These are phyloP conservation scores for Taeniopygia guttata DNA, from an alignment of 2,797 vertebrate genomes.

Conservation along the genomic window DNA sequence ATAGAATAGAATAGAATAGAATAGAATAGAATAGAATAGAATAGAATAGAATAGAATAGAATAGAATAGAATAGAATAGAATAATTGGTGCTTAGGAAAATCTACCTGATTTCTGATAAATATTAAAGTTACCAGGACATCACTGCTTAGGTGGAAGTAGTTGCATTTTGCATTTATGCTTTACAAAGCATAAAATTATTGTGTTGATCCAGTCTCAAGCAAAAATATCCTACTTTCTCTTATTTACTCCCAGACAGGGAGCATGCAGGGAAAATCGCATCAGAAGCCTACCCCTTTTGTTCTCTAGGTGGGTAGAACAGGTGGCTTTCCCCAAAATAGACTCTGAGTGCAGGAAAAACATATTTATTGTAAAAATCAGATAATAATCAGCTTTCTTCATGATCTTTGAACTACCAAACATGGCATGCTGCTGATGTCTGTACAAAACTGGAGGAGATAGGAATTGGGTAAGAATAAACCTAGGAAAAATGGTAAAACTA, in stretches of 20 bases:
- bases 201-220: not conserved
- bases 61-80: too few relatives aligned
- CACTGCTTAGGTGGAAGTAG: not conserved
- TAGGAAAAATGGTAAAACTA: not conserved
- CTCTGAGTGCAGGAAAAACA: not conserved
- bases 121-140: not conserved
- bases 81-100: not conserved
- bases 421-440: not conserved
- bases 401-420: not conserved
- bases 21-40: too few relatives aligned
- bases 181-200: not conserved
- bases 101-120: not conserved
- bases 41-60: too few relatives aligned
- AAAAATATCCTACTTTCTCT: not conserved
- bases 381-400: not conserved
- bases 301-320: rapidly evolving
- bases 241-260: not conserved
- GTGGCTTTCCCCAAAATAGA: not conserved
- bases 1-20: too few relatives aligned
- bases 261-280: not conserved
- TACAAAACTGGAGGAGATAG: not conserved
- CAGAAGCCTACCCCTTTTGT: not conserved
- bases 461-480: not conserved
- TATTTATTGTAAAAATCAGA: not conserved
- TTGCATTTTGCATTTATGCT: not conserved